A percentile compares a stretch with the other conserved stretches of the same genome.
Evolutionary conservation across 1,140 invertebrate genomes (phyloP).

Genomic region (Atta cephalotes): DNA sequence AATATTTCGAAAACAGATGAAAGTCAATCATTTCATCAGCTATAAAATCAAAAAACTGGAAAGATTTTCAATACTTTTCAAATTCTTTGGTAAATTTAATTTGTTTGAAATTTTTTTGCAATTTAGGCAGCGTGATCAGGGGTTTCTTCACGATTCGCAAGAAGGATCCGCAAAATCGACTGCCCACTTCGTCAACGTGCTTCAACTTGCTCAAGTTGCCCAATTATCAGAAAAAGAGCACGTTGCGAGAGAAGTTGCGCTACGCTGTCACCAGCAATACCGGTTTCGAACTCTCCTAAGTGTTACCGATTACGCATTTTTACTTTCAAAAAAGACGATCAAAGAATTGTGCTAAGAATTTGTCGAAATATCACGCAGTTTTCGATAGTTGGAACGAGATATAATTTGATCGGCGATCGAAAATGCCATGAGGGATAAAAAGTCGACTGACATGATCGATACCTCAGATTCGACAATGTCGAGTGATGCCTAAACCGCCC

Average conservation of each 20-base stretch:
- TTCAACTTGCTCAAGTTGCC: conserved; percentile 99
- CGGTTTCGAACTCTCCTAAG: conserved; percentile 98
- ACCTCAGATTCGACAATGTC: conserved; percentile 20
- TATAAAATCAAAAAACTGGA: neutral
- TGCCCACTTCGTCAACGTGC: conserved; percentile 99
- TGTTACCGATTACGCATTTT: neutral
- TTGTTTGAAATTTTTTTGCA: conserved; percentile 21
- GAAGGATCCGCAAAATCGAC: conserved; percentile 96
- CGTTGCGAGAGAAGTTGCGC: conserved; percentile 97
- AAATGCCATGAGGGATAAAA: neutral
- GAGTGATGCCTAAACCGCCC: conserved; percentile 63
- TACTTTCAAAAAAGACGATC: neutral
- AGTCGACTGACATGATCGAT: conserved; percentile 7
- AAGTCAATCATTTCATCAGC: neutral
- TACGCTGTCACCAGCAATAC: conserved; percentile 99
- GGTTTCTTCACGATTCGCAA: conserved; percentile 99
- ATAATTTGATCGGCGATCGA: neutral
- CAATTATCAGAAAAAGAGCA: conserved; percentile 99
- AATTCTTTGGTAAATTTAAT: conserved; percentile 3
- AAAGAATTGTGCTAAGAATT: conserved; percentile 18
- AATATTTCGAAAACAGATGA: conserved; percentile 22
- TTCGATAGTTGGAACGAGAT: neutral
- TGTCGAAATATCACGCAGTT: neutral
- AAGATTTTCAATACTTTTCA: neutral
- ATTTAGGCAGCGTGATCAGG: conserved; percentile 95